Evolutionary conservation across 92 coral and sea anemone genomes (phyloP).

Genomic region (Porites cylindrica): DNA sequence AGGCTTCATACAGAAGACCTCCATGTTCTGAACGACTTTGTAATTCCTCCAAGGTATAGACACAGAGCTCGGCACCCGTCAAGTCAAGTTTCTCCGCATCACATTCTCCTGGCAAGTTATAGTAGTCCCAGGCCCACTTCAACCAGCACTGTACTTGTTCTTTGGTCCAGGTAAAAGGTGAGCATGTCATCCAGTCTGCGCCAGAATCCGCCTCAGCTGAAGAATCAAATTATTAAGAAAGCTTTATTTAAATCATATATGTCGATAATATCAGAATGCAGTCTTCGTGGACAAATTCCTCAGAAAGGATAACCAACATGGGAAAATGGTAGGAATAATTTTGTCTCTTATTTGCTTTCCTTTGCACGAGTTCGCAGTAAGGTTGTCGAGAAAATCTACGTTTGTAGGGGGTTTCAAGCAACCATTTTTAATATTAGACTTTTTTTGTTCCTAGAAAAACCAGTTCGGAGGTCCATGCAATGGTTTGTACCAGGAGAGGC

Average conservation of each 20-base stretch:
- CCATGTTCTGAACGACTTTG: constrained; percentile 63
- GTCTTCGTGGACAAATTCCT: neutral
- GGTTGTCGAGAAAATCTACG: too few relatives aligned
- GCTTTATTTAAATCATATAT: neutral
- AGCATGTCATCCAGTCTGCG: constrained; percentile 25
- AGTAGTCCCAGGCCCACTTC: constrained; percentile 36
- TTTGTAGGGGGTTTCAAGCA: too few relatives aligned
- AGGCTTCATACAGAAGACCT: constrained; percentile 53
- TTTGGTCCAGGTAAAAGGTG: constrained; percentile 50
- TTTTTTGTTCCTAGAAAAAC: too few relatives aligned
- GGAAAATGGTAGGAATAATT: too few relatives aligned
- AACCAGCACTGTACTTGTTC: constrained; percentile 55
- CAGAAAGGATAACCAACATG: too few relatives aligned
- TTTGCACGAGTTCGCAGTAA: too few relatives aligned
- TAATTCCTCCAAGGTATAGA: constrained; percentile 58
- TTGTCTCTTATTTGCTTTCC: too few relatives aligned
- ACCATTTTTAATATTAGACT: too few relatives aligned
- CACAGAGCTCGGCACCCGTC: constrained; percentile 60
- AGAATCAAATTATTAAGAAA: neutral
- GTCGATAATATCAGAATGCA: neutral
- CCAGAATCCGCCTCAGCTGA: constrained; percentile 9
- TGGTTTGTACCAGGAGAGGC: too few relatives aligned
- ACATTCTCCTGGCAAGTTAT: constrained; percentile 29
- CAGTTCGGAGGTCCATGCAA: too few relatives aligned
- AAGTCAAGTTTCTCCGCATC: constrained; percentile 40